These are phyloP conservation scores for Agelastica alni DNA, from an alignment of 2,888 invertebrate species.

Conservation along the genomic window DNA sequence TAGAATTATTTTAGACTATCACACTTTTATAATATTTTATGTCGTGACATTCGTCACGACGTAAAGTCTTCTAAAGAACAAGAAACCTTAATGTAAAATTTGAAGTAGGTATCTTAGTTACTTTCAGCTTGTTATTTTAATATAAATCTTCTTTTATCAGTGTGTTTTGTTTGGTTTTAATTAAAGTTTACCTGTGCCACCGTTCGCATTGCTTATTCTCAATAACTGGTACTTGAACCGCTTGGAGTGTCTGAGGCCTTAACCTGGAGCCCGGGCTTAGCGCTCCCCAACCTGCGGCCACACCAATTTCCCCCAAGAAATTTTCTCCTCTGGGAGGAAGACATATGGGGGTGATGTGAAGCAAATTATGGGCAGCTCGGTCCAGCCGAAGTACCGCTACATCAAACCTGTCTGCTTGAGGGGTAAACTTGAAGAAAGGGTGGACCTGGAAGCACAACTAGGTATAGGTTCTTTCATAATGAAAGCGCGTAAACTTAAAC, in stretches of 20 bases:
- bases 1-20: too few relatives aligned
- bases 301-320: slow-evolving; percentile 88
- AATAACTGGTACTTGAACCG: slow-evolving; percentile 91
- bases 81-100: too few relatives aligned
- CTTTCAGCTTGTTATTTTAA: too few relatives aligned
- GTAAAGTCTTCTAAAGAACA: too few relatives aligned
- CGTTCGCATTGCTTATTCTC: slow-evolving; percentile 78
- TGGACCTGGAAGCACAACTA: slow-evolving; percentile 67
- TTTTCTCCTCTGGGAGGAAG: slow-evolving; percentile 87
- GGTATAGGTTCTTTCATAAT: neutral
- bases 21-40: too few relatives aligned
- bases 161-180: too few relatives aligned
- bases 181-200: slow-evolving; percentile 68
- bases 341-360: slow-evolving; percentile 90
- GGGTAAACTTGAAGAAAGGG: slow-evolving; percentile 91
- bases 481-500: too few relatives aligned
- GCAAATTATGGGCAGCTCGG: slow-evolving; percentile 86
- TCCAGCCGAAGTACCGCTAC: slow-evolving; percentile 88
- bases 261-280: slow-evolving; percentile 81
- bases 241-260: slow-evolving; percentile 86
- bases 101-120: too few relatives aligned
- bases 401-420: slow-evolving; percentile 89
- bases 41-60: too few relatives aligned
- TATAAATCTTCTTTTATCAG: too few relatives aligned
- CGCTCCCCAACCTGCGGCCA: slow-evolving; percentile 94